These are phyloP conservation scores for Indicator indicator DNA, from an alignment of 2,113 vertebrate species.

Conservation along the genomic window DNA sequence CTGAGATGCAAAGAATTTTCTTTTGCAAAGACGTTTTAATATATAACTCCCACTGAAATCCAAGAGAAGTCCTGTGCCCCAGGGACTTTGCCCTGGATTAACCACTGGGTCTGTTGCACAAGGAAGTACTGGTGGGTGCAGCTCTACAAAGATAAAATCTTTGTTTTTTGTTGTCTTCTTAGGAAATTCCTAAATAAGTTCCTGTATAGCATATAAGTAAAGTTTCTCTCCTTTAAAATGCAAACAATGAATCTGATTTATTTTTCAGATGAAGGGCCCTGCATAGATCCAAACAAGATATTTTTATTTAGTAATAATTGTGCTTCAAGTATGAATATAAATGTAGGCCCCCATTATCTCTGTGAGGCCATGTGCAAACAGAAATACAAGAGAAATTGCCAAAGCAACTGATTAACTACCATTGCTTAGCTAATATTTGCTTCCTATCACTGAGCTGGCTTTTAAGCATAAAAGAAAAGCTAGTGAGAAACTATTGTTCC, in stretches of 20 bases:
- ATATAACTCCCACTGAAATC: background rate
- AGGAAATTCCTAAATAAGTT: background rate
- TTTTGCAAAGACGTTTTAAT: background rate
- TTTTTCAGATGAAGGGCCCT: background rate
- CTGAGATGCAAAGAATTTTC: background rate
- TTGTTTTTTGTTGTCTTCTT: background rate
- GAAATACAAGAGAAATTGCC: background rate
- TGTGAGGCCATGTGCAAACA: background rate
- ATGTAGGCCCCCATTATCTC: background rate
- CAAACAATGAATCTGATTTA: background rate
- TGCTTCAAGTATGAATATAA: background rate
- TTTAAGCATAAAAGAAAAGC: background rate
- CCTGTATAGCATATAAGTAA: background rate
- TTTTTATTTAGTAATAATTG: background rate
- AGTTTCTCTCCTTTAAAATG: background rate
- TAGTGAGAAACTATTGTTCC: background rate
- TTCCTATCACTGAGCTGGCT: background rate
- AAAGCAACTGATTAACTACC: background rate
- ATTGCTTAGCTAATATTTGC: conserved; percentile 52
- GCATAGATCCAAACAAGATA: background rate
- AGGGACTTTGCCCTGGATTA: background rate
- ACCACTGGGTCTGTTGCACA: background rate
- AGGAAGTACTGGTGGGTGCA: background rate
- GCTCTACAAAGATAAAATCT: background rate
- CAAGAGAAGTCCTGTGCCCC: background rate